These are phyloP conservation scores for Prenolepis imparis DNA, from an alignment of 2,888 invertebrate species.

Conservation along the genomic window DNA sequence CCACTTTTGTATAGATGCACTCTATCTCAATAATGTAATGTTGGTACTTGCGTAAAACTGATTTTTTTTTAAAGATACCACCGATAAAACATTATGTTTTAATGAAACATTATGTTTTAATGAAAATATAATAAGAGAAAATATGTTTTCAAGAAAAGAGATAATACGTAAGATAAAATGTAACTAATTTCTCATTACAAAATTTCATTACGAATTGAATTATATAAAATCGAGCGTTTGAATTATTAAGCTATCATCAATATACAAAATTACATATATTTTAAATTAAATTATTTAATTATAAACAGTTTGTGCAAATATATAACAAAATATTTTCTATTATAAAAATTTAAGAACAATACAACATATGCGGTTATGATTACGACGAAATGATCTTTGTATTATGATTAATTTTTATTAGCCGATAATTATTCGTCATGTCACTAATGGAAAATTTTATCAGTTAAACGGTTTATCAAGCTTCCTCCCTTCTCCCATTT, in stretches of 20 bases:
- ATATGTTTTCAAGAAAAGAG: neutral
- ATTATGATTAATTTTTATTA: neutral
- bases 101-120: neutral
- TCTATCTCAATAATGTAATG: slow-evolving; percentile 58
- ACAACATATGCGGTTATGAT: slow-evolving; percentile 8
- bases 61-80: neutral
- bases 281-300: slow-evolving; percentile 36
- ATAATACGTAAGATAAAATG: neutral
- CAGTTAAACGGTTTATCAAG: slow-evolving; percentile 33
- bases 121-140: neutral
- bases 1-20: slow-evolving; percentile 60
- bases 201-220: slow-evolving; percentile 2
- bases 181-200: slow-evolving; percentile 3
- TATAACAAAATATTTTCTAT: neutral
- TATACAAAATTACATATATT: slow-evolving; percentile 16
- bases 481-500: slow-evolving; percentile 46
- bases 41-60: slow-evolving; percentile 28
- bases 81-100: neutral
- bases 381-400: neutral
- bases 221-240: neutral
- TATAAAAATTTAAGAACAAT: neutral
- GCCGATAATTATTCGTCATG: slow-evolving; percentile 29
- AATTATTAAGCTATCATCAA: slow-evolving; percentile 1
- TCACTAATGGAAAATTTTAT: slow-evolving; percentile 23
- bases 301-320: slow-evolving; percentile 2